Conservation (phyloP, 2,797 vertebrate species). For the Aulostomus chinensis region DNA sequence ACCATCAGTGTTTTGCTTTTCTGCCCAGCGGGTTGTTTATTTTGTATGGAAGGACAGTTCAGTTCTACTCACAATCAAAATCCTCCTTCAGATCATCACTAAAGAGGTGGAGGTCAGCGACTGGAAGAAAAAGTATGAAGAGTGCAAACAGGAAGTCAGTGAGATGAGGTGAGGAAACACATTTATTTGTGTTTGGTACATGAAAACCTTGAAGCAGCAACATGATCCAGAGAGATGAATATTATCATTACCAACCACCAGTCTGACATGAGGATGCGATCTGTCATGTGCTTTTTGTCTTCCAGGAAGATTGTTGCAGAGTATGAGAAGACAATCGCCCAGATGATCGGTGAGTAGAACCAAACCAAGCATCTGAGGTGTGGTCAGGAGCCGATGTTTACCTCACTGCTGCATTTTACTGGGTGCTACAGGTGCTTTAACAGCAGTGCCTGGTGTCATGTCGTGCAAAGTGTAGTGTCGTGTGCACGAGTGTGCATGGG, state of each 20-base stretch:
- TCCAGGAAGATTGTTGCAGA: conserved; percentile 95
- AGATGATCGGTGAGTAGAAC: conserved; percentile 95
- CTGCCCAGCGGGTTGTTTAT: not conserved
- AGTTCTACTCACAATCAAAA: conserved; percentile 12
- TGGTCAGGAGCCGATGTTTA: too few species aligned
- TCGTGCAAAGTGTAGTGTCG: too few species aligned
- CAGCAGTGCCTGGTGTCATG: too few species aligned
- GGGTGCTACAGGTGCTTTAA: too few species aligned
- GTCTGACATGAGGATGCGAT: too few species aligned
- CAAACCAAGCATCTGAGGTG: not conserved
- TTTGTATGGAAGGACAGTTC: not conserved
- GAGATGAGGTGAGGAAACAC: conserved; percentile 91
- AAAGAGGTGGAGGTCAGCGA: conserved; percentile 92
- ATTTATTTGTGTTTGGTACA: too few species aligned
- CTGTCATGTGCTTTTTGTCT: conserved; percentile 9
- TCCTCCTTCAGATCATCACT: conserved; percentile 86
- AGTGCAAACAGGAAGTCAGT: conserved; percentile 87
- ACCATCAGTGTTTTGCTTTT: conserved; percentile 1
- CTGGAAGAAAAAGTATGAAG: conserved; percentile 92
- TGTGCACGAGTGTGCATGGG: too few species aligned
- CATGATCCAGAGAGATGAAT: too few species aligned
- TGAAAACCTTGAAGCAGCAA: too few species aligned
- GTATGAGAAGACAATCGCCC: conserved; percentile 97
- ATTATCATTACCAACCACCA: too few species aligned
- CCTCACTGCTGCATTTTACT: too few species aligned